Base-by-base conservation (phyloP, 2,113 vertebrate species). In the Atractosteus spatula region DNA sequence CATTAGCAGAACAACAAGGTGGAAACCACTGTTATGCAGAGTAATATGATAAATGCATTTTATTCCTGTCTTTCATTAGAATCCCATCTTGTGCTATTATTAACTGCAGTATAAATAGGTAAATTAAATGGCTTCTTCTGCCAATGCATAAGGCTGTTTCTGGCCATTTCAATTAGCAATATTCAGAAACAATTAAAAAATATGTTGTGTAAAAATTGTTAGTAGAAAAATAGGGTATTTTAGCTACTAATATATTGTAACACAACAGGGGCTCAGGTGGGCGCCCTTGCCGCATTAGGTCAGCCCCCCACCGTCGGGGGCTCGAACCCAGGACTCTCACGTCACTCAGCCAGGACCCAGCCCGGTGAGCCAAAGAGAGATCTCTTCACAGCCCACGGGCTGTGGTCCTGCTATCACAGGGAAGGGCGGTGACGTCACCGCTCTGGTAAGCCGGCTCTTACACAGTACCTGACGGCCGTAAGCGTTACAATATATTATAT, bases 31-130 rank as follows among this genome's bases (percentile, higher is more conserved):
- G 85, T 88, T 89, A 88, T 79, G 79, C 81, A 78, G 83, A 74
- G 82, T 92, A 91, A 93, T 92, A 84, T 91, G 89, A 92, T 91
- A 87, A 91, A 92, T 92, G 91, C 82, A 71, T 89, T 90, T 91
- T 89, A 91, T 91, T 93, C 81, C 82, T 13, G 76, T 73, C 62
- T 86, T 90, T 84, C 87, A 89, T 91, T 91, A 91, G 89, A 88
- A 89, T 75, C 84, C 88, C 87, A 89, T 89, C 80, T 83, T 78
- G 83, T 77, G 55, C 83, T 73, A 83, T 81, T 84, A 91, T 91
- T 88, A 87, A 81, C 86, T 82, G 81, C 71, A 78, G 81, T 90
- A 91, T 90, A 91, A 89, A 93, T 89, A 87, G 87, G 86, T 71
- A 78, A 82, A 88, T 88, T 89, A 81, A 92, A 85, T 77, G 57